phyloP scores from a whole-genome alignment of 2,888 invertebrate genomes.

The Pterostichus madidus region DNA sequence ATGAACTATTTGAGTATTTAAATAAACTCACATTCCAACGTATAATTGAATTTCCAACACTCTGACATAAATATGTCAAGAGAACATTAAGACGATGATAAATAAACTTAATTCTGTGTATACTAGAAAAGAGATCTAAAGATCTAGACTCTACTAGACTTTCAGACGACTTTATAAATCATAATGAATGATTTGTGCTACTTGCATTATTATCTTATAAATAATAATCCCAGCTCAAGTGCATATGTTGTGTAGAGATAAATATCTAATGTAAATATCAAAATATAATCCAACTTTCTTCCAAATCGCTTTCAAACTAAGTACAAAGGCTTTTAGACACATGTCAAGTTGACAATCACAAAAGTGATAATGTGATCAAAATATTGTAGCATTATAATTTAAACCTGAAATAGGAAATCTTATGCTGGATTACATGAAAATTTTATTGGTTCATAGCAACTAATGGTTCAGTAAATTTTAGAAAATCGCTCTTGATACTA shows the following conservation, averaged over 20 bases:
- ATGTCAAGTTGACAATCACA: background rate
- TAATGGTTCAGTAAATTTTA: too few relatives aligned
- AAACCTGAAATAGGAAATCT: too few relatives aligned
- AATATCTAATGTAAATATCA: slow-evolving; percentile 15
- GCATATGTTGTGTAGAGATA: slow-evolving; percentile 8
- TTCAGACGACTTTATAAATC: background rate
- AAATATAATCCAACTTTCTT: slow-evolving; percentile 35
- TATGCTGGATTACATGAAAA: too few relatives aligned
- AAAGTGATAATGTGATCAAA: background rate
- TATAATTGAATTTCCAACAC: slow-evolving; percentile 8
- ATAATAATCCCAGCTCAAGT: background rate
- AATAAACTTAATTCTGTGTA: background rate
- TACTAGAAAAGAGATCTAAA: background rate
- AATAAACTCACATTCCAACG: slow-evolving; percentile 17
- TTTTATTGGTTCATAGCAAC: too few relatives aligned
- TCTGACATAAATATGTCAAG: slow-evolving; percentile 22
- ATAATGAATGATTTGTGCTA: slow-evolving; percentile 18
- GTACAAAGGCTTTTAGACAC: background rate
- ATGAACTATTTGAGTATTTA: background rate
- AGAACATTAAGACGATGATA: background rate
- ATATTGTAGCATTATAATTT: too few relatives aligned
- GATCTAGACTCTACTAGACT: background rate
- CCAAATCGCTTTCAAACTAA: slow-evolving; percentile 2
- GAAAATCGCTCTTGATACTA: too few relatives aligned
- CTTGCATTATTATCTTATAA: slow-evolving; percentile 18